These are phyloP conservation scores for Erpobdella octoculata DNA, from an alignment of 2,888 invertebrate species.

Conservation along the genomic window DNA sequence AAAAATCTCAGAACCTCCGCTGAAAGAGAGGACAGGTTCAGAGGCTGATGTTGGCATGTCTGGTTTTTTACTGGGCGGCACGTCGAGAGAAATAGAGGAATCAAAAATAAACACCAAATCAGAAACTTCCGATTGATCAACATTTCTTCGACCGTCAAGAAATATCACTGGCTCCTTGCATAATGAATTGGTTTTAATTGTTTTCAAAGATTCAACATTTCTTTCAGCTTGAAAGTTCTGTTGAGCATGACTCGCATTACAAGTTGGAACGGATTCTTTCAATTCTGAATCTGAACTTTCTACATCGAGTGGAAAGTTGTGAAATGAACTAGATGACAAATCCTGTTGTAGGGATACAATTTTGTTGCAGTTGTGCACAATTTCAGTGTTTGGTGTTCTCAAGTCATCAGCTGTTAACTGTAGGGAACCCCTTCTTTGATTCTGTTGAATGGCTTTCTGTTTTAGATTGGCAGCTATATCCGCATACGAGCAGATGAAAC, in stretches of 20 bases:
- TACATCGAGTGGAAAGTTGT: no score
- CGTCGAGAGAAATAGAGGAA: neutral
- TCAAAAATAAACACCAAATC: neutral
- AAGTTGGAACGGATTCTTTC: neutral
- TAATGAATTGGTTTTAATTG: neutral
- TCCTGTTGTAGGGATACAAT: no score
- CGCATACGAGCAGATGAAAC: neutral
- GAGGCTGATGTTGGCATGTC: neutral
- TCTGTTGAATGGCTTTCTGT: neutral
- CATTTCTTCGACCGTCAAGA: neutral
- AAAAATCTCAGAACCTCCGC: neutral
- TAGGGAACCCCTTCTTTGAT: constrained; percentile 9
- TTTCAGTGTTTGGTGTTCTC: neutral
- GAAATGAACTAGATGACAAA: no score
- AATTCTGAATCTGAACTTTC: no score
- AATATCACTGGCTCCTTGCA: constrained; percentile 5
- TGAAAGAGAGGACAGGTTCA: neutral
- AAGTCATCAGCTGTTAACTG: constrained; percentile 9
- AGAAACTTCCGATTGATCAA: neutral
- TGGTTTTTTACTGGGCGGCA: neutral
- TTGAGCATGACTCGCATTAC: neutral
- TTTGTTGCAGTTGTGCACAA: no score
- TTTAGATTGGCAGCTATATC: constrained; percentile 10
- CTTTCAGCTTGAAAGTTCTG: no score
- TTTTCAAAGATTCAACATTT: no score